Evolutionary conservation across 2,888 invertebrate genomes (phyloP).

Genomic region (Trachelus tabidus): DNA sequence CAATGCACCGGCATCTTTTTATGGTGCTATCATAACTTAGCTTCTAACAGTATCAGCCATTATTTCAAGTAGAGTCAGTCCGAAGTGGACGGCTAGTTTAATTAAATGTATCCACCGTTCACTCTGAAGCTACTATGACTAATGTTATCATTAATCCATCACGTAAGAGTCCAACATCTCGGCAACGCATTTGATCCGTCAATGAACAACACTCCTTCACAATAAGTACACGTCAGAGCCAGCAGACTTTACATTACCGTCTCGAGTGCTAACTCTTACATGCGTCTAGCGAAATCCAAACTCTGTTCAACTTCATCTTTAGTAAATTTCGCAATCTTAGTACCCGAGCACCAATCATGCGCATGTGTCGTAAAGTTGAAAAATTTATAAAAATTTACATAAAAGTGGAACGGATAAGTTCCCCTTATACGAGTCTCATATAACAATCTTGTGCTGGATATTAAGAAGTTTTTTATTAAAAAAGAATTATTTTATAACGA

Average conservation of each 20-base stretch:
- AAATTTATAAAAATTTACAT: not conserved
- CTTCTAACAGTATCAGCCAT: constrained; percentile 53
- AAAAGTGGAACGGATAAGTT: not conserved
- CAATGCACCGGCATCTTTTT: not conserved
- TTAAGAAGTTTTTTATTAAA: not conserved
- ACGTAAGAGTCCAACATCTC: not conserved
- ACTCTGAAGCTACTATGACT: constrained; percentile 23
- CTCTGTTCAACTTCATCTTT: not conserved
- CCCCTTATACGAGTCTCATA: not conserved
- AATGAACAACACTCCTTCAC: not conserved
- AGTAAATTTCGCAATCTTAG: not conserved
- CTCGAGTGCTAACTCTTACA: not conserved
- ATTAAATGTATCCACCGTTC: constrained; percentile 41
- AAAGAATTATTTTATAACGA: not conserved
- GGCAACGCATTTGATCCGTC: not conserved
- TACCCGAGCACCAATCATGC: not conserved
- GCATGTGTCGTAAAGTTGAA: not conserved
- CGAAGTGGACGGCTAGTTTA: constrained; percentile 27
- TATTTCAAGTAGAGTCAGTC: constrained; percentile 49
- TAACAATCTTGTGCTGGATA: not conserved
- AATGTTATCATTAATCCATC: constrained; percentile 17
- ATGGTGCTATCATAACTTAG: not conserved
- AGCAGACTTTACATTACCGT: not conserved
- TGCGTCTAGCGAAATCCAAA: not conserved
- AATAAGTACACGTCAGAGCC: not conserved